These are phyloP conservation scores for Oxyteleia sp. DNA, from an alignment of 2,888 invertebrate species.

Conservation along the genomic window DNA sequence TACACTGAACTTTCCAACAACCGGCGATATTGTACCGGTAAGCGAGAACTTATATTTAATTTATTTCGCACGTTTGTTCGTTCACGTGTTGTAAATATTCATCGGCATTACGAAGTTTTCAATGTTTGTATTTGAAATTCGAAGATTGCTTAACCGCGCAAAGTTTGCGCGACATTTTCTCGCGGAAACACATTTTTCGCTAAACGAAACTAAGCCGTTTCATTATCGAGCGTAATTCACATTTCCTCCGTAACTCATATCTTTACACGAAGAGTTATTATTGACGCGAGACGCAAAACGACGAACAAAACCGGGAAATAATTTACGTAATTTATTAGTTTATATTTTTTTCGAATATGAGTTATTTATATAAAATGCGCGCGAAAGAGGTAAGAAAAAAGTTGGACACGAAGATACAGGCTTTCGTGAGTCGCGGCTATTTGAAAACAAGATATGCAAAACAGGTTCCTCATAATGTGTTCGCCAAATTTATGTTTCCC, in stretches of 20 bases:
- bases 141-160: too few relatives aligned
- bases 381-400: slow-evolving; percentile 11
- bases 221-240: not conserved
- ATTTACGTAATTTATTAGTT: slow-evolving; percentile 49
- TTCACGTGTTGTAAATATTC: slow-evolving; percentile 31
- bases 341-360: slow-evolving; percentile 33
- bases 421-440: slow-evolving; percentile 59
- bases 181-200: not conserved
- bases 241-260: not conserved
- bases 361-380: slow-evolving; percentile 28
- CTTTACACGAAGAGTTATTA: not conserved
- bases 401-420: slow-evolving; percentile 4
- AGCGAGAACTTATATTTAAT: slow-evolving; percentile 44
- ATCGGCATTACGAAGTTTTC: slow-evolving; percentile 7
- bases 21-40: slow-evolving; percentile 45
- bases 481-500: slow-evolving; percentile 64
- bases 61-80: slow-evolving; percentile 43
- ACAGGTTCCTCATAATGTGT: slow-evolving; percentile 56
- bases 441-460: slow-evolving; percentile 65
- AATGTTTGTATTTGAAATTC: too few relatives aligned
- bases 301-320: not conserved
- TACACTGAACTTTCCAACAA: slow-evolving; percentile 62
- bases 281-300: not conserved
- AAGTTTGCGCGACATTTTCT: too few relatives aligned
- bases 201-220: too few relatives aligned